Evolutionary conservation across 2,888 invertebrate species (phyloP).

Genomic region (Drosophila rellima): DNA sequence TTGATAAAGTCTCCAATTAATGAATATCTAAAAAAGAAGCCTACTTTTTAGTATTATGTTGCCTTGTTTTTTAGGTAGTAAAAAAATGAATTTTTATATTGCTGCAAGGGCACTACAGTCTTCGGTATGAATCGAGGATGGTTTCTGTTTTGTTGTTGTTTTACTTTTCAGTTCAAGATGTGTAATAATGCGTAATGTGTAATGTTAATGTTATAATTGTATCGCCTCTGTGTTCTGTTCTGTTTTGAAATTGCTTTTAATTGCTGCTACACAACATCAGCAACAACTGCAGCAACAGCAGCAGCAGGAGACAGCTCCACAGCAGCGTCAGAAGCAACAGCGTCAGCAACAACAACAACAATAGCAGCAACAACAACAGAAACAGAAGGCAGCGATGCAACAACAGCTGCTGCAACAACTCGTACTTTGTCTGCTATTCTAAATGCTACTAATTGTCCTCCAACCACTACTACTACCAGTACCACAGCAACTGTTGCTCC

Average conservation of each 20-base stretch:
- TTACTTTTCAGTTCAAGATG: conserved; percentile 35
- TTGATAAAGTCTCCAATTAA: no score
- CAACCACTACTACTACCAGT: conserved; percentile 73
- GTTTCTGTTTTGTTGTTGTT: conserved; percentile 50
- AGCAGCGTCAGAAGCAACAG: conserved; percentile 41
- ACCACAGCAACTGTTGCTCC: conserved; percentile 66
- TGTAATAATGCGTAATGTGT: conserved; percentile 41
- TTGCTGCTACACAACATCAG: conserved; percentile 64
- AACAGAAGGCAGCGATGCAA: conserved; percentile 68
- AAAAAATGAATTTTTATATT: no score
- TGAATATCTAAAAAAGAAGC: no score
- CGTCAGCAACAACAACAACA: conserved; percentile 48
- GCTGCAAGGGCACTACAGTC: conserved; percentile 35
- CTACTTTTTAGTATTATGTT: no score
- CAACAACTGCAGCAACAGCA: conserved; percentile 56
- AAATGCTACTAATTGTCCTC: conserved; percentile 62
- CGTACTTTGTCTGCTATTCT: conserved; percentile 67
- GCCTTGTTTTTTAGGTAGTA: no score
- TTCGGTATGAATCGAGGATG: conserved; percentile 48
- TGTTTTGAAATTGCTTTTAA: conserved; percentile 70
- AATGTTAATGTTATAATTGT: conserved; percentile 72
- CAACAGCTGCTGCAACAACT: conserved; percentile 66
- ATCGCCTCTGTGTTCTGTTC: conserved; percentile 80
- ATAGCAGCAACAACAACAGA: conserved; percentile 66
- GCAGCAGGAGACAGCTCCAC: conserved; percentile 64